A percentile compares a stretch with the other conserved stretches of the same genome.
These are phyloP conservation scores for Greenwoodochromis staneri DNA, from an alignment of 2,113 vertebrate genomes.

Conservation along the genomic window DNA sequence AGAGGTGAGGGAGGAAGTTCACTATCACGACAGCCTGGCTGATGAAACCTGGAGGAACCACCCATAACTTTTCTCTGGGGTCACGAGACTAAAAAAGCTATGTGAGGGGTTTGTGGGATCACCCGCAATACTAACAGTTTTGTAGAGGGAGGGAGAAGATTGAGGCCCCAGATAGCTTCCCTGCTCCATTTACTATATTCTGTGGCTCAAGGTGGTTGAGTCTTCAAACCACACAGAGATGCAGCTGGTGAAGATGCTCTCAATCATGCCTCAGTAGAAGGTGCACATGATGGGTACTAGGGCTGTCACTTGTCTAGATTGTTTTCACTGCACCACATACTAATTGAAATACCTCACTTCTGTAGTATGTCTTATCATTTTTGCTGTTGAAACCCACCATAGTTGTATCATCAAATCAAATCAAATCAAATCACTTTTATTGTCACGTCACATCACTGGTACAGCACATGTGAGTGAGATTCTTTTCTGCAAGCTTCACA, in stretches of 20 bases:
- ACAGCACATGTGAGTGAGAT: not conserved
- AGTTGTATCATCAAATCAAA: not conserved
- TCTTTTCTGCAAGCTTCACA: not conserved
- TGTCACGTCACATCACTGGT: not conserved
- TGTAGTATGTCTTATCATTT: accelerated
- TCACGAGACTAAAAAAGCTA: not conserved
- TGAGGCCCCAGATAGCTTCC: not conserved
- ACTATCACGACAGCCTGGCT: not conserved
- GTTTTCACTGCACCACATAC: not conserved
- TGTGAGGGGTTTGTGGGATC: not conserved
- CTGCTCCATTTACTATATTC: not conserved
- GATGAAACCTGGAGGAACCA: not conserved
- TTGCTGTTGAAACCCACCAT: not conserved
- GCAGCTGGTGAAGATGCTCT: not conserved
- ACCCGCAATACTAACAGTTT: not conserved
- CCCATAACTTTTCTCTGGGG: not conserved
- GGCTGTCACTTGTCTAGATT: not conserved
- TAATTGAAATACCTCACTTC: not conserved
- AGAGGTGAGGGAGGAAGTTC: not conserved
- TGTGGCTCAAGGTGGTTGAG: not conserved
- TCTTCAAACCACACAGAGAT: not conserved
- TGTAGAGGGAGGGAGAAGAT: not conserved
- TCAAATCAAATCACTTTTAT: not conserved
- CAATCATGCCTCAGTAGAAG: not conserved
- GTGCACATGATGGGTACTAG: not conserved